A percentile compares a stretch with the other conserved stretches of the same genome.
Evolutionary conservation across 2,888 invertebrate genomes (phyloP).

Genomic region (Hipparchia semele): DNA sequence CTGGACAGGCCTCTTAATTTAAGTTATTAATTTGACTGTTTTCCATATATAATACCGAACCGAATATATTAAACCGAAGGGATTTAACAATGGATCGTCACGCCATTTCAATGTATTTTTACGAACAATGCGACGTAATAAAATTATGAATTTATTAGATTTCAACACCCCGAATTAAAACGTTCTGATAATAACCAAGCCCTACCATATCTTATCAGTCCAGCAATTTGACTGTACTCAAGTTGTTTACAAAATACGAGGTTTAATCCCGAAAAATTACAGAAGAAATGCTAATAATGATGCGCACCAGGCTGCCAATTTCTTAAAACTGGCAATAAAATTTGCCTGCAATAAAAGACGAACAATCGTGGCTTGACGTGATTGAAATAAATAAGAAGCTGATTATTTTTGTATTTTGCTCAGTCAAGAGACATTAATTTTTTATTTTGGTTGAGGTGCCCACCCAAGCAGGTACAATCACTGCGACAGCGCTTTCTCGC

Average conservation of each 20-base stretch:
- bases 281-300: not conserved
- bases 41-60: too few relatives aligned
- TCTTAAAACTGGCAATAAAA: constrained; percentile 9
- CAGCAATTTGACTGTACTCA: not conserved
- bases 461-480: too few relatives aligned
- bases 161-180: not conserved
- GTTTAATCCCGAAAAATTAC: not conserved
- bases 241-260: constrained; percentile 8
- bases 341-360: constrained; percentile 10
- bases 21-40: not conserved
- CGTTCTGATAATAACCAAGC: not conserved
- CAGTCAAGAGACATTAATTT: not conserved
- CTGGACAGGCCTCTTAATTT: too few relatives aligned
- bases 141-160: not conserved
- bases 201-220: not conserved
- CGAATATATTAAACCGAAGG: constrained; percentile 12
- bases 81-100: constrained; percentile 24
- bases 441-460: not conserved
- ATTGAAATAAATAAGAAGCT: constrained; percentile 9
- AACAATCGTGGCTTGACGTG: constrained; percentile 5
- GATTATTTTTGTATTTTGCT: not conserved
- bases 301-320: not conserved
- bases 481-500: too few relatives aligned
- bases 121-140: constrained; percentile 6
- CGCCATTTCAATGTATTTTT: constrained; percentile 32